Evolutionary conservation across 2,888 invertebrate species (phyloP), one percentile per base, ranked within the genome.

Genomic region (Drosophila austrosaltans): DNA sequence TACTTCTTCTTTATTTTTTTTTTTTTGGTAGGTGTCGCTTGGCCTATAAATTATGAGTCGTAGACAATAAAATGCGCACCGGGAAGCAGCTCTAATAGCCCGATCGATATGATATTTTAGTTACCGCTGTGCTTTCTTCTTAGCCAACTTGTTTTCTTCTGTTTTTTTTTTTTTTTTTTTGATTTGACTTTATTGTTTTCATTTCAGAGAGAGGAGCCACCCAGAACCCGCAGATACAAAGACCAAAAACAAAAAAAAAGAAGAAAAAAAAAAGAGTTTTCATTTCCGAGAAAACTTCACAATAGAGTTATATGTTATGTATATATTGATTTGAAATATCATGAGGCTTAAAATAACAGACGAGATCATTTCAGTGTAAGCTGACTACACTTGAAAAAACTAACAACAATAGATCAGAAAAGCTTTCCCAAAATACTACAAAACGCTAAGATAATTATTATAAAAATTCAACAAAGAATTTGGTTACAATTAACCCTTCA

Each of bases 251-350:
- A 36, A 59, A 60, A 53, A 36, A 36, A 59, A 60, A 53, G 68
- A 61, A 68, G 59, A 66, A 44, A 48, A 62, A 60, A 53, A 39
- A 54, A 36, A 66, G 61, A 54, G 63, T 53, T 61, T 68, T 60
- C 48, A 68, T 72, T 87, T 87, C 88, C 84, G 75, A 88, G 87
- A 89, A 89, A 89, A 78, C 79, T 78, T 81, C 74, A 89, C 89
- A 89, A 89, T 89, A 89, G 89, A 89, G 89, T 89, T 89, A 89
- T 89, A 90, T 89, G 89, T 86, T 87, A 89, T 90, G 90, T 89
- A 89, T 89, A 90, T 89, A 89, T 86, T 87, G 87, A 89, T 90
- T 88, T 88, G 82, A 86, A 85, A 88, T 85, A 85, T 78, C 81
- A 79, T 77, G 82, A 63, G 81, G 76, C 72, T 80, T 85, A 79